Base-by-base conservation (phyloP, 2,797 vertebrate genomes). In the Apogon hyalosoma region DNA sequence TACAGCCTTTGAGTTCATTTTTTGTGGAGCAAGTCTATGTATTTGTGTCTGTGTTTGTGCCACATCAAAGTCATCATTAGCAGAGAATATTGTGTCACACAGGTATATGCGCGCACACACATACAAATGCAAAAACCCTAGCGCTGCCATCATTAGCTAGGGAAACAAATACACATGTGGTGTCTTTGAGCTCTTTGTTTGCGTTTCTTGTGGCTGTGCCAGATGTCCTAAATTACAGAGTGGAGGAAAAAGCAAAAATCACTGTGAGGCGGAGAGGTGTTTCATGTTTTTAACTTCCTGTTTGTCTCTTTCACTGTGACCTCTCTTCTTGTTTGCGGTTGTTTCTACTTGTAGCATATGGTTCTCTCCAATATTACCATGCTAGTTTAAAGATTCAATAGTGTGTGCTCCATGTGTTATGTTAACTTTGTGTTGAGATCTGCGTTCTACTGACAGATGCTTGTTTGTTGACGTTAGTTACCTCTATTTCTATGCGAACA, bases 171-270 rank as follows among this genome's bases (percentile, higher is more conserved):
- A 51, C 58, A 51, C 28, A 42, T 0, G 2, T 3, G 13, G 43
- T 28, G 63, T 68, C 39, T 74, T 70, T 59, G 36, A 79, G 54
- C 60, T 53, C 36, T 63, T 55, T 59, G 50, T 51, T 21, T 48
- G 6, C 19, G 54, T 18, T 52, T 24, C 57, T 61, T 15, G 53
- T 63, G 14, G 19, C 15, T 63, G 45, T 47, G 53, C 63, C 77
- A 84, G 77, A 78, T 84, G 79, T 68, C 65, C 47, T 70, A 56
- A 64, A 85, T 74, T 68, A 76, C 38, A 73, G 63, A 77, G 55
- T 68, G 19, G 55, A 67, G 46, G 53, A 73, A 48, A 69, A 63
- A 63, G 8, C 18, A 31, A 33, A 53, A 71, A 60, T 61, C 42
- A 41, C 14, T 33, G 7, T 49, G 61, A 73, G 58, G 57, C 39